Conservation (phyloP, 1,140 invertebrate species). For the Drosophila tani region DNA sequence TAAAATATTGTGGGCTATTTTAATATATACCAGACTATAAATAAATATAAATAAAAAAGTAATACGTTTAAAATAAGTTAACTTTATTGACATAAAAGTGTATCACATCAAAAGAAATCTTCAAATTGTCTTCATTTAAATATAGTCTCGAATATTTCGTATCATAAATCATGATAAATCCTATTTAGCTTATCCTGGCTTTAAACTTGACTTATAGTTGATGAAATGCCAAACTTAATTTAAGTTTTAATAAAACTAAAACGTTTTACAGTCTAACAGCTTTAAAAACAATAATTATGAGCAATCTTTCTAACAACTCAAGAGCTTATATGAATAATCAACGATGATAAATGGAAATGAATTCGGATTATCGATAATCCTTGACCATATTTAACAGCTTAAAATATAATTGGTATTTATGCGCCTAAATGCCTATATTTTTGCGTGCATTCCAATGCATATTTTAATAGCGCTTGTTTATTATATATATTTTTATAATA, state of each 20-base stretch:
- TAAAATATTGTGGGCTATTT: too few relatives aligned
- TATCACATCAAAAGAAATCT: neutral
- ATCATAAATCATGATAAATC: neutral
- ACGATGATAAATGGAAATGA: neutral
- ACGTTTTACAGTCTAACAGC: neutral
- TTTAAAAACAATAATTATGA: neutral
- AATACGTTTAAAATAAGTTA: neutral
- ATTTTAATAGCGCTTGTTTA: neutral
- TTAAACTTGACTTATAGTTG: neutral
- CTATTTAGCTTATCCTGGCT: too few relatives aligned
- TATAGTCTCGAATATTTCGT: neutral
- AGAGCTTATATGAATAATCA: neutral
- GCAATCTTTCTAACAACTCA: neutral
- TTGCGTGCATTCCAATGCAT: constrained; percentile 1
- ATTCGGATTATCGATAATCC: neutral
- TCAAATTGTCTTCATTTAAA: neutral
- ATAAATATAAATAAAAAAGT: too few relatives aligned
- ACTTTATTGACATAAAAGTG: neutral
- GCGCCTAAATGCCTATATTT: neutral
- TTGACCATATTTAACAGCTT: neutral
- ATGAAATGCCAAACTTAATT: neutral
- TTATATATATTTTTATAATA: neutral
- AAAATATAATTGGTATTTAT: neutral
- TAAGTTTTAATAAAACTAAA: too few relatives aligned
- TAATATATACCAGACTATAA: too few relatives aligned